These are phyloP conservation scores for Catamblyrhynchus diadema DNA, from an alignment of 2,797 vertebrate genomes.

Conservation along the genomic window DNA sequence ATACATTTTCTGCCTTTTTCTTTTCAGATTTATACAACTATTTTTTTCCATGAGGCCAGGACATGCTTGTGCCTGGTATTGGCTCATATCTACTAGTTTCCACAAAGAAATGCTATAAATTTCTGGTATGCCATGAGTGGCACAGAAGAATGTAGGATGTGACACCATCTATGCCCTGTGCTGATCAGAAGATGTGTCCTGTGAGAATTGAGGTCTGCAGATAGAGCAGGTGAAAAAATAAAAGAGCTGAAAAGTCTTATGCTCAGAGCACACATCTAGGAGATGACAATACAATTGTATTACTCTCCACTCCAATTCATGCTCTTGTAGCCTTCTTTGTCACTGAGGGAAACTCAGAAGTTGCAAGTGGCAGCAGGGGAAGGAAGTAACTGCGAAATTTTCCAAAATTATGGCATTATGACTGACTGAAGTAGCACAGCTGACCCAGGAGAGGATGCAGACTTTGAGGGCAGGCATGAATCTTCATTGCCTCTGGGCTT, in stretches of 20 bases:
- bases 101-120: background rate
- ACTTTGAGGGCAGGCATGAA: background rate
- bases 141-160: background rate
- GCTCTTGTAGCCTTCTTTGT: background rate
- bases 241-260: background rate
- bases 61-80: background rate
- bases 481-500: background rate
- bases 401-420: background rate
- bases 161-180: background rate
- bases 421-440: background rate
- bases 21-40: background rate
- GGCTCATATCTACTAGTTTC: background rate
- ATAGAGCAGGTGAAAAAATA: background rate
- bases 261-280: background rate
- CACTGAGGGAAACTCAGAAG: background rate
- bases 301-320: background rate
- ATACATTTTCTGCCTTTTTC: background rate
- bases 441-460: background rate
- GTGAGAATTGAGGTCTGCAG: background rate
- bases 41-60: background rate
- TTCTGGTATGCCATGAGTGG: background rate
- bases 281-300: background rate
- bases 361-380: background rate
- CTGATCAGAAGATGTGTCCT: background rate
- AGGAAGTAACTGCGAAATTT: background rate